Evolutionary conservation across 92 coral and sea anemone genomes (phyloP), one percentile per base, ranked within the genome.

Genomic region (Hydrozoanthus gracilis): DNA sequence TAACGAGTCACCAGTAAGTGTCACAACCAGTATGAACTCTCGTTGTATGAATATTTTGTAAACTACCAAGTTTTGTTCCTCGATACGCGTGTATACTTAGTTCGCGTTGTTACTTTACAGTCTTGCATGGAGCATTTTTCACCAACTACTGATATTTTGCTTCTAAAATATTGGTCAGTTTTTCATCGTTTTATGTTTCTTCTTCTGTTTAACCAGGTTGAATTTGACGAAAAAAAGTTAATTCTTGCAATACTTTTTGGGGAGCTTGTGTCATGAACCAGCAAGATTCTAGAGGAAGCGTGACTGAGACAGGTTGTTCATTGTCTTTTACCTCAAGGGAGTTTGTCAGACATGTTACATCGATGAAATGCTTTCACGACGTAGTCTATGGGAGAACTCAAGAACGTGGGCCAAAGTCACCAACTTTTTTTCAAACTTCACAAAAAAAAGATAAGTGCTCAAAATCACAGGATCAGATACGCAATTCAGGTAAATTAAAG

Each of bases 341-440:
- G 44, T 80, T 80, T 80, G 74, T 65, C 16, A 80, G 74, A 18
- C 85, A 80, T 11, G 85, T 80, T 15, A 48, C 85, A 66, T 80
- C 85, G 46, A 80, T 88, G 18, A 86, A 86, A 47, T 67, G 91
- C 7, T 90, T 88, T 8, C 92, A 91, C 16, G 92, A 91, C 15
- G 91, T 52, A 8, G 89, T 77, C 4, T 83, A 71, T 67, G 78
- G 62, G 15, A 86, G 56, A 86, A 87, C 52, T 12, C 76, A 10
- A 83, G 72, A 65, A 17, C 48, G 44, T 44, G 82, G 52, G 47
- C 71, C 48, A 18, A 86, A 52, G 48, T 17, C 75, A 3, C 54
- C 48, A 50, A 77, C 51, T n/a, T 70, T 52, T 67, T 88, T 49
- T 58, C 79, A 52, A 54, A 79, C 77, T 51, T 73, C 67, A 55